These are phyloP conservation scores for Intellagama lesueurii DNA, from an alignment of 2,797 vertebrate species.

Conservation along the genomic window DNA sequence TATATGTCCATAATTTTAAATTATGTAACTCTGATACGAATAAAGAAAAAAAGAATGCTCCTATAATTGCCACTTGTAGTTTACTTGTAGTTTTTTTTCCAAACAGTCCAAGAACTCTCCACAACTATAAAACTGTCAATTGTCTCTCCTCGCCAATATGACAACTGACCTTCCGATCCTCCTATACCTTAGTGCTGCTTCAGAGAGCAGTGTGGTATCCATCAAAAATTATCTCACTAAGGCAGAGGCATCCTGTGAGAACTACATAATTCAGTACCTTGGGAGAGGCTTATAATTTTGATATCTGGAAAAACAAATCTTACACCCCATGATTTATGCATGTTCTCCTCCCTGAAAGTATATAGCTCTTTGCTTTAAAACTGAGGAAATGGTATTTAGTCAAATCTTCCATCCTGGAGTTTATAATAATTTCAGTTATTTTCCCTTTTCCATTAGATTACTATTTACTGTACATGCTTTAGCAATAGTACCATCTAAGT, in stretches of 20 bases:
- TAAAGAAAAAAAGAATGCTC: background rate
- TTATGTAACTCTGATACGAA: too few species aligned
- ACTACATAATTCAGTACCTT: background rate
- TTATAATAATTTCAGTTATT: constrained; percentile 18
- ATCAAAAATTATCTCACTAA: background rate
- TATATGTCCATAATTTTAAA: too few species aligned
- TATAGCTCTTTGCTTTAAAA: constrained; percentile 2
- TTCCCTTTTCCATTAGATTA: constrained; percentile 17
- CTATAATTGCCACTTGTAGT: background rate
- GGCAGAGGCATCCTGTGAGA: background rate
- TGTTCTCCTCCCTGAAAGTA: background rate
- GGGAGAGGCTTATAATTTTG: background rate
- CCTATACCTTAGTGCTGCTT: background rate
- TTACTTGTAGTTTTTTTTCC: too few species aligned
- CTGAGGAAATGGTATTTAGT: background rate
- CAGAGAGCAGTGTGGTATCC: background rate
- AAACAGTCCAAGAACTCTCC: too few species aligned
- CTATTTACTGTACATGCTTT: constrained; percentile 23
- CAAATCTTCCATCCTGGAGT: constrained; percentile 9
- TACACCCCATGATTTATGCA: background rate
- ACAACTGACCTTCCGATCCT: background rate
- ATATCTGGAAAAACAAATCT: constrained; percentile 7
- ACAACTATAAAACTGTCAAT: too few species aligned
- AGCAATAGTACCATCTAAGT: background rate
- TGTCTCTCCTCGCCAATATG: background rate